Conservation (phyloP, 2,113 vertebrate species). For the Sialia sialis region DNA sequence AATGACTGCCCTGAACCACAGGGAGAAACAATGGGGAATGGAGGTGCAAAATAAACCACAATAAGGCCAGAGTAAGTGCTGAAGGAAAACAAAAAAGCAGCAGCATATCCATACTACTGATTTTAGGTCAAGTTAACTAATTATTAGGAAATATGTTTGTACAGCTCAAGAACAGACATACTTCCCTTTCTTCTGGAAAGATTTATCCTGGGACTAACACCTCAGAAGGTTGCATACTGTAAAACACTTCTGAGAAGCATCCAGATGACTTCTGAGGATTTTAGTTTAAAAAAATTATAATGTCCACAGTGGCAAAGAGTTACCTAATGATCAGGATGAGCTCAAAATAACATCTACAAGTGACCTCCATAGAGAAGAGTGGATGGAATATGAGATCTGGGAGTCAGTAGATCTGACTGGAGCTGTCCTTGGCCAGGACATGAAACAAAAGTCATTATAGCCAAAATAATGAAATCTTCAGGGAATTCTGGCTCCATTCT, state of each 20-base stretch:
- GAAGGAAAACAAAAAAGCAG: background rate
- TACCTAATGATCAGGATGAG: background rate
- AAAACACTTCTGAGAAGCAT: background rate
- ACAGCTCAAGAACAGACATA: background rate
- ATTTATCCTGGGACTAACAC: background rate
- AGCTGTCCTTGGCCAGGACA: background rate
- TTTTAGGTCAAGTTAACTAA: background rate
- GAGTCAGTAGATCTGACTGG: background rate
- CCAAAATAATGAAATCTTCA: background rate
- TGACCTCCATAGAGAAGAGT: background rate
- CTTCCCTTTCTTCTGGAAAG: background rate
- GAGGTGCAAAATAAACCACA: background rate
- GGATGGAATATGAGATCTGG: background rate
- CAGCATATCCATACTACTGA: background rate
- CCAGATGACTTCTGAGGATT: background rate
- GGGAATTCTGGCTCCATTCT: background rate
- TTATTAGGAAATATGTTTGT: background rate
- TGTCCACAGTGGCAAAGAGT: background rate
- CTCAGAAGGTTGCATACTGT: background rate
- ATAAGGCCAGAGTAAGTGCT: background rate
- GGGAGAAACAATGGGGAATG: background rate
- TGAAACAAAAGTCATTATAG: background rate
- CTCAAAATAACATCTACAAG: background rate
- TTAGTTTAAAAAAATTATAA: background rate
- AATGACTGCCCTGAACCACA: background rate